Evolutionary conservation across 1,140 invertebrate species (phyloP).

Genomic region (Matsumurasca onukii): DNA sequence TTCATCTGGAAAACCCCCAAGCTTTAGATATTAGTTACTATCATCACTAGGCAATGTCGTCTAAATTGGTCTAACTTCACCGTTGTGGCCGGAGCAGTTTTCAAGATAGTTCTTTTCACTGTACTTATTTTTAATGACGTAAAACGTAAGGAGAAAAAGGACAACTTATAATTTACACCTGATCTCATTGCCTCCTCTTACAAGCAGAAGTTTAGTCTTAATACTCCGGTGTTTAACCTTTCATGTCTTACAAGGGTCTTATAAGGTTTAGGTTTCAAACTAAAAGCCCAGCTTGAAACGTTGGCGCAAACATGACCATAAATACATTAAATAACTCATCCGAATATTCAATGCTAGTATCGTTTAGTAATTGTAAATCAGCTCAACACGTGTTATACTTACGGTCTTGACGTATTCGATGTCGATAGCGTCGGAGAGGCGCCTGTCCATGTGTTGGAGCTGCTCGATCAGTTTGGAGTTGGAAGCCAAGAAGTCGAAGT

Average conservation of each 20-base stretch:
- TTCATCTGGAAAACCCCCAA: too few relatives aligned
- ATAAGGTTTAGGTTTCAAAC: too few relatives aligned
- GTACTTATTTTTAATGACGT: background rate
- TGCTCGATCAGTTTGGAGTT: constrained; percentile 26
- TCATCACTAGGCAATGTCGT: too few relatives aligned
- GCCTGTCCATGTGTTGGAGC: constrained; percentile 21
- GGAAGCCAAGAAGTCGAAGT: constrained; percentile 24
- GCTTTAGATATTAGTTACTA: too few relatives aligned
- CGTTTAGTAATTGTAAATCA: background rate
- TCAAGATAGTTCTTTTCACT: background rate
- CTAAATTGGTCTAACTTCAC: too few relatives aligned
- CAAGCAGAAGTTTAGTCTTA: background rate
- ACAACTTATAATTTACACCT: background rate
- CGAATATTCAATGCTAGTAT: background rate
- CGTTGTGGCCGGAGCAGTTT: too few relatives aligned
- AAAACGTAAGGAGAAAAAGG: background rate
- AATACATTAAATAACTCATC: background rate
- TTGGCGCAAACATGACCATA: too few relatives aligned
- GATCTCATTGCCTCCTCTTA: background rate
- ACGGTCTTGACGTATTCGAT: constrained; percentile 19
- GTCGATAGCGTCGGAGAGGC: constrained; percentile 25
- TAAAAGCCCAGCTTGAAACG: too few relatives aligned
- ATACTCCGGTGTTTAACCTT: background rate
- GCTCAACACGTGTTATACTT: background rate
- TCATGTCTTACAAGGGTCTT: background rate